These are phyloP conservation scores for Eilema griseolum DNA, from an alignment of 2,888 invertebrate species.

Conservation along the genomic window DNA sequence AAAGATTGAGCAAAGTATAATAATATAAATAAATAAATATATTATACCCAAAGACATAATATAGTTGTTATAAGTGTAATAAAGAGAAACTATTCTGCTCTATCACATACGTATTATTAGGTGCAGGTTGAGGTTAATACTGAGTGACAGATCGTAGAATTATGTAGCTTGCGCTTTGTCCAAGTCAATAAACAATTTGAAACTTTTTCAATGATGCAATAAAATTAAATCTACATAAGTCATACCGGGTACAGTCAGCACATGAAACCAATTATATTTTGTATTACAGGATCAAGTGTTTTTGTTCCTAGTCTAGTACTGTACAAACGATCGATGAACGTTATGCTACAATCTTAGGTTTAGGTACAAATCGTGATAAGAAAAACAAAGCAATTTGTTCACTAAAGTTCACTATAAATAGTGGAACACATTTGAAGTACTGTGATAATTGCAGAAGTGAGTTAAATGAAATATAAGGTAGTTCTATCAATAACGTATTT, in stretches of 20 bases:
- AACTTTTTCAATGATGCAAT: not conserved
- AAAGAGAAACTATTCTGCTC: no score
- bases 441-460: not conserved
- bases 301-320: not conserved
- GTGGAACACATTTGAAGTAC: not conserved
- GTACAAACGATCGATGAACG: not conserved
- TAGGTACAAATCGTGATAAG: slow-evolving; percentile 1
- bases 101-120: no score
- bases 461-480: not conserved
- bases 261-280: not conserved
- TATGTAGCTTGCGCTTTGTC: not conserved
- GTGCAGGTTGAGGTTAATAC: not conserved
- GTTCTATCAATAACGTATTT: no score
- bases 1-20: no score
- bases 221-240: not conserved
- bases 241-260: not conserved
- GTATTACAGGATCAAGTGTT: not conserved
- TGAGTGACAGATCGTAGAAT: not conserved
- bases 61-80: no score
- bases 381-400: not conserved
- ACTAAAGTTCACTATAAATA: no score
- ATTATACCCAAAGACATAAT: no score
- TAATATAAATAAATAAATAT: no score
- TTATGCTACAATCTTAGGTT: not conserved
- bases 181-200: not conserved